phyloP scores from a whole-genome alignment of 2,797 vertebrate genomes.

The Hydrocynus forskahlii region DNA sequence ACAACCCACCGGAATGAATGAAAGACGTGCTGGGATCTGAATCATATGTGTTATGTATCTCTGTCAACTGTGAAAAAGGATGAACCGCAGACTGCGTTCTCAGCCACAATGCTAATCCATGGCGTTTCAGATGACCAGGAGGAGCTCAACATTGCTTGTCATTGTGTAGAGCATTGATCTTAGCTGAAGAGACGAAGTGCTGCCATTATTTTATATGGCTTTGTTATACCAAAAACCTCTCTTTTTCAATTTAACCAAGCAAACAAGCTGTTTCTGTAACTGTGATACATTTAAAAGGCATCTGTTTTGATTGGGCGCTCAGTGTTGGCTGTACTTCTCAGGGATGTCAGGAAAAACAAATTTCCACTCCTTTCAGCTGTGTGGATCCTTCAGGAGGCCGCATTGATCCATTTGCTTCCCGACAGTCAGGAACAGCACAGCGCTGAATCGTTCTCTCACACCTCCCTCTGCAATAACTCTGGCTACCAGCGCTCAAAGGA shows the following conservation, averaged over 20 bases:
- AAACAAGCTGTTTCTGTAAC: too few species aligned
- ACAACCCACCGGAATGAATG: slow-evolving; percentile 9
- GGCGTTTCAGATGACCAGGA: neutral
- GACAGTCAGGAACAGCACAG: neutral
- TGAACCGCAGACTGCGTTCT: neutral
- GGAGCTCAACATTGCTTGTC: slow-evolving; percentile 7
- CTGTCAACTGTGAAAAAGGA: neutral
- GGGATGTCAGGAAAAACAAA: neutral
- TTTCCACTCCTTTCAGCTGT: neutral
- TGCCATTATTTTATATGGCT: too few species aligned
- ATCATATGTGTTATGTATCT: neutral
- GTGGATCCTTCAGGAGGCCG: neutral
- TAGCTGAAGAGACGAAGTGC: neutral
- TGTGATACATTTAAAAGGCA: too few species aligned
- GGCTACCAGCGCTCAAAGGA: neutral
- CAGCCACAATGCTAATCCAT: neutral
- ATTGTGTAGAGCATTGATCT: neutral
- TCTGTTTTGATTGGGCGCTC: too few species aligned
- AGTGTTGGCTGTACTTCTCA: neutral
- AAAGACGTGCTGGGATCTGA: neutral
- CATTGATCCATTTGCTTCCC: neutral
- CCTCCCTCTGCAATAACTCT: neutral
- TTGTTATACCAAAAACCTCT: too few species aligned
- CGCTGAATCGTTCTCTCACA: neutral
- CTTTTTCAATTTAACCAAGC: too few species aligned